These are phyloP conservation scores for Tetrax tetrax DNA, from an alignment of 2,113 vertebrate species.

Conservation along the genomic window DNA sequence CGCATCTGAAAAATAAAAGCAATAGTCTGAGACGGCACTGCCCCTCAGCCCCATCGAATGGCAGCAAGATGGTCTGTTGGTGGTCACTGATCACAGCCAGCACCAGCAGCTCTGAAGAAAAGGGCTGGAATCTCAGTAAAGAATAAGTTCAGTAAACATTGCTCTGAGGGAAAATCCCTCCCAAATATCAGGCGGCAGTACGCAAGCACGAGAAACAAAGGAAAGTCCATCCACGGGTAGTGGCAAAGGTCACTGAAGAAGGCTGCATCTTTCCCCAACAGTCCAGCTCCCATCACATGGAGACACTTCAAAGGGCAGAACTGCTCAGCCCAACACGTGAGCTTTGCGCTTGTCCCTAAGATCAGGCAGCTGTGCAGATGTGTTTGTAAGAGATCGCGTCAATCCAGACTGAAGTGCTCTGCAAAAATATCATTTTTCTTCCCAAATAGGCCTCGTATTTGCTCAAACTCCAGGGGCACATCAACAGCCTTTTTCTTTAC, in stretches of 20 bases:
- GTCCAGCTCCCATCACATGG: not conserved
- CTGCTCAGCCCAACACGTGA: fast-evolving
- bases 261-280: not conserved
- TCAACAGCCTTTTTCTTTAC: conserved; percentile 75
- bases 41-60: not conserved
- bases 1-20: not conserved
- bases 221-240: not conserved
- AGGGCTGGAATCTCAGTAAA: not conserved
- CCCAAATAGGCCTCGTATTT: conserved; percentile 79
- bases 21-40: not conserved
- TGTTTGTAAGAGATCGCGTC: not conserved
- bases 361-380: not conserved
- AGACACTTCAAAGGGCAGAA: not conserved
- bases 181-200: not conserved
- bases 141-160: not conserved
- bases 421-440: conserved; percentile 77
- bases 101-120: not conserved
- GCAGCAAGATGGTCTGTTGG: not conserved
- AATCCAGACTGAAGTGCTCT: conserved; percentile 84
- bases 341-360: not conserved
- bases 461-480: conserved; percentile 87
- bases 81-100: not conserved
- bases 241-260: not conserved
- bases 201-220: not conserved
- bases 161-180: not conserved